Evolutionary conservation across 2,113 vertebrate genomes (phyloP).

Genomic region (Anhinga anhinga): DNA sequence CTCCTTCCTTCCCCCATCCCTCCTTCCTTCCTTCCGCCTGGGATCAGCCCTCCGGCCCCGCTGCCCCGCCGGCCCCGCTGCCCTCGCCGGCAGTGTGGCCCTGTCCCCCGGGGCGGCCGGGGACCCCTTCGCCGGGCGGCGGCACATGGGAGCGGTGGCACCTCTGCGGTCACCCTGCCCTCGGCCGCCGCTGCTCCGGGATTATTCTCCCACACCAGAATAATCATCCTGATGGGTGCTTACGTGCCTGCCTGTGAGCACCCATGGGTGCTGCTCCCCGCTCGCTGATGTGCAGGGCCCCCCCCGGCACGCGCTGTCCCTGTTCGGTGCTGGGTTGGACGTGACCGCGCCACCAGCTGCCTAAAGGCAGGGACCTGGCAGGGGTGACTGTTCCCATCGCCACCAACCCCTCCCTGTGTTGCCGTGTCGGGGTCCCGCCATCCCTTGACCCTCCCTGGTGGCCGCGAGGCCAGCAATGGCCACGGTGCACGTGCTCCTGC

Average conservation of each 20-base stretch:
- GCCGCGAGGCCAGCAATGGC: not conserved
- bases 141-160: not conserved
- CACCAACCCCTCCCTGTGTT: not conserved
- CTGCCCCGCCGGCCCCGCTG: not conserved
- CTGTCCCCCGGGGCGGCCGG: not conserved
- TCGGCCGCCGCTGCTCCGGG: rapidly evolving
- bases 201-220: not conserved
- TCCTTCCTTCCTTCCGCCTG: not conserved
- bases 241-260: not conserved
- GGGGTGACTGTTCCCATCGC: not conserved
- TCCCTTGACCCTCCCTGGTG: not conserved
- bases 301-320: no score
- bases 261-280: not conserved
- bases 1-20: not conserved
- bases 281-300: not conserved
- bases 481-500: not conserved
- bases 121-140: rapidly evolving
- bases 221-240: not conserved
- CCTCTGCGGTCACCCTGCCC: not conserved
- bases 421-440: not conserved
- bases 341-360: not conserved
- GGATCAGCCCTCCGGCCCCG: not conserved
- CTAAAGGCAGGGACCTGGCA: not conserved
- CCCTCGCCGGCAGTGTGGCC: not conserved
- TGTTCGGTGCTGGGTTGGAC: not conserved